Percentiles rank a stretch among this genome's conserved stretches.
These are phyloP conservation scores for Leuctra nigra DNA, from an alignment of 2,888 invertebrate species.

Conservation along the genomic window DNA sequence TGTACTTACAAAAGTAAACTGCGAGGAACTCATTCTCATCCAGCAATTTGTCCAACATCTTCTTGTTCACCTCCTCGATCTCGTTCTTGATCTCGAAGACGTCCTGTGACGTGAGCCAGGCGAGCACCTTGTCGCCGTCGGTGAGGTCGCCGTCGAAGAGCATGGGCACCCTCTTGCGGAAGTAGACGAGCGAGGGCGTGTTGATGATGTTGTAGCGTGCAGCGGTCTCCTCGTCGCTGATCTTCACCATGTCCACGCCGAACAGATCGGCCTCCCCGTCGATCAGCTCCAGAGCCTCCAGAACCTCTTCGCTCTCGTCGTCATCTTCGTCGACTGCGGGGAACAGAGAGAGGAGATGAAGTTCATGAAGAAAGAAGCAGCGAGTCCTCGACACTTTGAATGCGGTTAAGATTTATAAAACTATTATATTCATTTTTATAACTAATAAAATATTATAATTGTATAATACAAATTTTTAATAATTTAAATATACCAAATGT, in stretches of 20 bases:
- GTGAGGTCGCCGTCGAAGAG: conserved; percentile 84
- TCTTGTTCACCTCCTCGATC: conserved; percentile 94
- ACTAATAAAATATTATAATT: too few species aligned
- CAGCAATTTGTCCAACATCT: conserved; percentile 90
- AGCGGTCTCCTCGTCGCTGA: conserved; percentile 74
- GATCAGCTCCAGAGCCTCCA: conserved; percentile 86
- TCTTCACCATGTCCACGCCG: conserved; percentile 91
- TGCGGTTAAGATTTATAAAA: too few species aligned
- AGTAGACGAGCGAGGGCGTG: conserved; percentile 81
- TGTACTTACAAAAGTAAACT: conserved; percentile 86
- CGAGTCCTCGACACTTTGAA: too few species aligned
- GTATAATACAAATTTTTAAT: too few species aligned
- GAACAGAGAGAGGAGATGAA: too few species aligned
- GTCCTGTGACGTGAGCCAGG: conserved; percentile 90
- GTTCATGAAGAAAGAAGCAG: too few species aligned
- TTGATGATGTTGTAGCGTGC: conserved; percentile 75
- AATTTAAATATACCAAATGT: too few species aligned
- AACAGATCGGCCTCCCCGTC: conserved; percentile 91
- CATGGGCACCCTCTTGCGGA: conserved; percentile 74
- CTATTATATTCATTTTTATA: too few species aligned
- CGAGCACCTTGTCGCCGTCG: conserved; percentile 76
- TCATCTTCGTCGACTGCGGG: conserved; percentile 49
- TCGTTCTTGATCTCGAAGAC: conserved; percentile 93
- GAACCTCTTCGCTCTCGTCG: conserved; percentile 83
- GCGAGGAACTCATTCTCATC: conserved; percentile 94